phyloP scores from a whole-genome alignment of 30 jellyfish, hydroid and myxozoan genomes.

The Clytia hemisphaerica region DNA sequence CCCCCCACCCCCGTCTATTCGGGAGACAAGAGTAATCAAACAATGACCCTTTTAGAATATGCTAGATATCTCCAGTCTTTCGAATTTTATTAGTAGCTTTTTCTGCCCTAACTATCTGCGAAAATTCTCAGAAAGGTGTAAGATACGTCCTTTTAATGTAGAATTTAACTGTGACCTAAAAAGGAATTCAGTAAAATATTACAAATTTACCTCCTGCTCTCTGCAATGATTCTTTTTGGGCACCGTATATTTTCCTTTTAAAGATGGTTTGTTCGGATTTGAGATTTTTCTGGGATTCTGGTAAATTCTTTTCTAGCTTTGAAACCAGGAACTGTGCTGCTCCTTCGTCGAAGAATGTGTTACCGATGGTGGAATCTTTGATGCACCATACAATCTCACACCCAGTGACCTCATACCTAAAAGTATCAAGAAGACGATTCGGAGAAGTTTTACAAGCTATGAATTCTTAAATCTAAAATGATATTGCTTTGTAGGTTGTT shows the following conservation, averaged over 20 bases:
- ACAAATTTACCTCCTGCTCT: not conserved
- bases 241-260: conserved; percentile 28
- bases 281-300: not conserved
- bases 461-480: too few relatives aligned
- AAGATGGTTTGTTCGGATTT: conserved; percentile 33
- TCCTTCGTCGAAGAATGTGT: conserved; percentile 74
- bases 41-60: too few relatives aligned
- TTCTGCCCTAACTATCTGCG: too few relatives aligned
- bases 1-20: too few relatives aligned
- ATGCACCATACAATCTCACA: conserved; percentile 87
- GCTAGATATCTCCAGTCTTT: too few relatives aligned
- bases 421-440: not conserved
- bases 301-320: conserved; percentile 19
- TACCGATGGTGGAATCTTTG: conserved; percentile 73
- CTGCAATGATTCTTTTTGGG: not conserved
- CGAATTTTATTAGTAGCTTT: too few relatives aligned
- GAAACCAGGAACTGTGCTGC: conserved; percentile 73
- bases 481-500: too few relatives aligned
- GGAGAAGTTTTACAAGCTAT: too few relatives aligned
- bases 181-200: not conserved
- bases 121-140: too few relatives aligned
- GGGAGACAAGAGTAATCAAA: too few relatives aligned
- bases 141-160: not conserved
- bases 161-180: not conserved
- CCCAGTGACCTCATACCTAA: conserved; percentile 55